Percentiles rank a stretch among this genome's conserved stretches.
phyloP scores from a whole-genome alignment of 2,113 vertebrate species.

The Trachemys scripta region DNA sequence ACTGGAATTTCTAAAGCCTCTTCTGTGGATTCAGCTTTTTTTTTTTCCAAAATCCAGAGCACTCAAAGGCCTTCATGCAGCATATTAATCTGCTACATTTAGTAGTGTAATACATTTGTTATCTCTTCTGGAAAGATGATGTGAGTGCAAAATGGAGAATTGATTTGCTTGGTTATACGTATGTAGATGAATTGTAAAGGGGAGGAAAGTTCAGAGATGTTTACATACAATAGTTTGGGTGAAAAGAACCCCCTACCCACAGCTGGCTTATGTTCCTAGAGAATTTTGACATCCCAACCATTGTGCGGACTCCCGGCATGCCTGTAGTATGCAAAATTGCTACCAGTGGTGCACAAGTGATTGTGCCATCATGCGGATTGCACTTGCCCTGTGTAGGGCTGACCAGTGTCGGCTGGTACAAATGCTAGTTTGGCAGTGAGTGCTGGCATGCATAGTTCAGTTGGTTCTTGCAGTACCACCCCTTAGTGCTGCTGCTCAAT shows the following conservation, averaged over 20 bases:
- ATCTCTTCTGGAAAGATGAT: neutral
- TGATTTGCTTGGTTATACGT: fast-evolving
- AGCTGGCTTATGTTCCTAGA: neutral
- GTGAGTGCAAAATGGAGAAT: neutral
- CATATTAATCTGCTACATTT: fast-evolving
- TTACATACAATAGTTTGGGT: neutral
- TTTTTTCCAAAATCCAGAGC: neutral
- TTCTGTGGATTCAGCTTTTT: neutral
- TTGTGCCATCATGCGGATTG: neutral
- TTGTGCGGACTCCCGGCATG: fast-evolving
- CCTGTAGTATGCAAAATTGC: neutral
- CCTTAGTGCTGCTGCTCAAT: fast-evolving
- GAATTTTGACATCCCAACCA: fast-evolving
- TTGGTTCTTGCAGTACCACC: neutral
- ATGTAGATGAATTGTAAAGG: neutral
- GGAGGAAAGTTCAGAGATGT: neutral
- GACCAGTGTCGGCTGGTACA: conserved; percentile 36
- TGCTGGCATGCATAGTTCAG: neutral
- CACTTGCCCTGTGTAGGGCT: neutral
- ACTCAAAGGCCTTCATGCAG: neutral
- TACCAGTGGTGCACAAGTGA: fast-evolving
- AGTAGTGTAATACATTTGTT: neutral
- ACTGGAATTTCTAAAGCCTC: neutral
- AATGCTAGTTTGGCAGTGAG: neutral
- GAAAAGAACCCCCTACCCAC: fast-evolving